Conservation (phyloP, 2,113 vertebrate genomes). For the Nipponia nippon region DNA sequence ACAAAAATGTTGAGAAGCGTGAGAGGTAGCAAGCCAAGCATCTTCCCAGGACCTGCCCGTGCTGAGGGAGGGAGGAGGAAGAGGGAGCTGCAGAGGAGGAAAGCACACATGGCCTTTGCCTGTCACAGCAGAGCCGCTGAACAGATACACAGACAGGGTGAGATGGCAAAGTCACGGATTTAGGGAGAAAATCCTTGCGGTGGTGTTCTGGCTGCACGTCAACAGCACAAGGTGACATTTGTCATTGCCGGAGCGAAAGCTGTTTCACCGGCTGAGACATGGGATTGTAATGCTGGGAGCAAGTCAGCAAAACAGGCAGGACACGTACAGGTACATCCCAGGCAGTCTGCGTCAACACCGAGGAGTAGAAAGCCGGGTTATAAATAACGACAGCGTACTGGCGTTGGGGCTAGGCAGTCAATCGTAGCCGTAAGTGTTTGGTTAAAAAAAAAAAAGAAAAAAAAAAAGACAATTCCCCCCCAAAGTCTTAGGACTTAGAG, state of each 20-base stretch:
- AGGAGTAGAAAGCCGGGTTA: neutral
- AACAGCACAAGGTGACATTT: neutral
- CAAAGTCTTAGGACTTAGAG: neutral
- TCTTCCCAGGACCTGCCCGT: neutral
- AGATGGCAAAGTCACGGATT: neutral
- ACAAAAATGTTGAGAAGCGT: neutral
- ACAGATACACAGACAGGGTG: neutral
- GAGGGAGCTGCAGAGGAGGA: neutral
- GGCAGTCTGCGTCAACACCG: neutral
- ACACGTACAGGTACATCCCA: neutral
- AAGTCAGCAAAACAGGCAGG: neutral
- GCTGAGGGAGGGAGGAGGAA: neutral
- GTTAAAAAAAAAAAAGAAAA: neutral
- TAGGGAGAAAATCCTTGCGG: neutral
- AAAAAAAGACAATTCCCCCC: neutral
- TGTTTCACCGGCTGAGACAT: neutral
- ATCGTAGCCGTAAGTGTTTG: neutral
- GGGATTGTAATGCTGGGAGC: neutral
- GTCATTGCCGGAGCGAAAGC: neutral
- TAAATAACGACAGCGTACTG: neutral
- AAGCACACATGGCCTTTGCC: neutral
- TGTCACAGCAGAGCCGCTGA: neutral
- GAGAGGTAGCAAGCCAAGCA: neutral
- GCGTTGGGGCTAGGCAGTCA: neutral
- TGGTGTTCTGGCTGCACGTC: neutral